A percentile compares a stretch with the other conserved stretches of the same genome.
These are phyloP conservation scores for Drosophila serrata DNA, from an alignment of 1,140 invertebrate genomes.

Conservation along the genomic window DNA sequence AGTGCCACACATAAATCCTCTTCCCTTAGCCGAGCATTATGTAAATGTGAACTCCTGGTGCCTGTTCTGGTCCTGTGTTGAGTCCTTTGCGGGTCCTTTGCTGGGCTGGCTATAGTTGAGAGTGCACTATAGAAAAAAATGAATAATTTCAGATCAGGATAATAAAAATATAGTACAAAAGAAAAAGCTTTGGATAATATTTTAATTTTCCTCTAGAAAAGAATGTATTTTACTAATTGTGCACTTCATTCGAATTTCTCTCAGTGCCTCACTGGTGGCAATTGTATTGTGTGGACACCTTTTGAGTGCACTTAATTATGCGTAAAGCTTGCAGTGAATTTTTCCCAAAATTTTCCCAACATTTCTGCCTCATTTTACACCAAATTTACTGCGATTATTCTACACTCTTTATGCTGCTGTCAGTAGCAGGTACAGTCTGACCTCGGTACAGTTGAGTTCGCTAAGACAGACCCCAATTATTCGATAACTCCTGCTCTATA, in stretches of 20 bases:
- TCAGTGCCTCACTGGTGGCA: neutral
- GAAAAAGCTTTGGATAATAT: neutral
- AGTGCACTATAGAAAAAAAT: neutral
- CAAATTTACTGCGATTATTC: conserved; percentile 70
- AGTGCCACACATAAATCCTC: conserved; percentile 81
- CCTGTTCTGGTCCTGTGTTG: conserved; percentile 32
- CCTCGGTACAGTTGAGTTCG: conserved; percentile 54
- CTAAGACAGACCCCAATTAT: conserved; percentile 32
- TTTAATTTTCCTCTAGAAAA: fast-evolving
- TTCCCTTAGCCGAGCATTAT: conserved; percentile 42
- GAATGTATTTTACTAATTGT: too few species aligned
- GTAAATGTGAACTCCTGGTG: conserved; percentile 58
- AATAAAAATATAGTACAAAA: neutral
- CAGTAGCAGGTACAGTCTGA: conserved; percentile 54
- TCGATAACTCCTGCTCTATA: conserved; percentile 11
- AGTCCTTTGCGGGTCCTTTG: conserved; percentile 13
- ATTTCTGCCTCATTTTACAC: conserved; percentile 70
- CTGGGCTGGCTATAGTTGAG: neutral
- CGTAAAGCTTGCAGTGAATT: conserved; percentile 57
- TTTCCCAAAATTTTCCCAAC: conserved; percentile 43
- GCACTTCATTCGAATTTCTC: neutral
- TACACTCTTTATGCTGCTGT: conserved; percentile 50
- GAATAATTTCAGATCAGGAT: neutral
- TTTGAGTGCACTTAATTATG: conserved; percentile 83
- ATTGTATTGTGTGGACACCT: conserved; percentile 40